These are phyloP conservation scores for Poicephalus gulielmi DNA, from an alignment of 2,113 vertebrate species.

Conservation along the genomic window DNA sequence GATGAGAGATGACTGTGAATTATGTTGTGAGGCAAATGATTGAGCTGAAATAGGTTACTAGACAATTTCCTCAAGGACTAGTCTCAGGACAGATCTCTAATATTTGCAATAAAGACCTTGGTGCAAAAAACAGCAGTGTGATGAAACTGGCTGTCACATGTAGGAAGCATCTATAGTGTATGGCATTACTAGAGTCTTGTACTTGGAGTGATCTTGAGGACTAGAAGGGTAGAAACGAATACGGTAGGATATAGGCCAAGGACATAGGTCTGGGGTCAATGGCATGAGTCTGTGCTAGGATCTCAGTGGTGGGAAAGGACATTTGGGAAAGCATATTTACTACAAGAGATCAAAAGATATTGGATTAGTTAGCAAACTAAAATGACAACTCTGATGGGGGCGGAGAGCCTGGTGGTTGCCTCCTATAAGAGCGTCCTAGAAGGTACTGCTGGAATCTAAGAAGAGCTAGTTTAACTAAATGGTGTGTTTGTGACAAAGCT, in stretches of 20 bases:
- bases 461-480: neutral
- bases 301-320: neutral
- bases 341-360: neutral
- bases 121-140: neutral
- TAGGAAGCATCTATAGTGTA: neutral
- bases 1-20: constrained; percentile 19
- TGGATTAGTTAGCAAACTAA: neutral
- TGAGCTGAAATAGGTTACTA: constrained; percentile 6
- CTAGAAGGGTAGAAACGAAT: neutral
- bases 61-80: constrained; percentile 23
- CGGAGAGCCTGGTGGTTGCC: neutral
- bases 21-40: constrained; percentile 26
- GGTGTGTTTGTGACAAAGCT: neutral
- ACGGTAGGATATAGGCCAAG: neutral
- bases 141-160: neutral
- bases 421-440: neutral
- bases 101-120: constrained; percentile 11
- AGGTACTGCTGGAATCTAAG: neutral
- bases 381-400: neutral
- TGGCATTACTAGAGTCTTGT: neutral
- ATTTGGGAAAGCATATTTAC: neutral
- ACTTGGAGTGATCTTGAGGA: neutral
- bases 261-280: neutral
- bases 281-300: neutral
- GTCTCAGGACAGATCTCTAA: neutral